A percentile compares a stretch with the other conserved stretches of the same genome.
Evolutionary conservation across 2,888 invertebrate genomes (phyloP).

Genomic region (Caenorhabditis sp.): DNA sequence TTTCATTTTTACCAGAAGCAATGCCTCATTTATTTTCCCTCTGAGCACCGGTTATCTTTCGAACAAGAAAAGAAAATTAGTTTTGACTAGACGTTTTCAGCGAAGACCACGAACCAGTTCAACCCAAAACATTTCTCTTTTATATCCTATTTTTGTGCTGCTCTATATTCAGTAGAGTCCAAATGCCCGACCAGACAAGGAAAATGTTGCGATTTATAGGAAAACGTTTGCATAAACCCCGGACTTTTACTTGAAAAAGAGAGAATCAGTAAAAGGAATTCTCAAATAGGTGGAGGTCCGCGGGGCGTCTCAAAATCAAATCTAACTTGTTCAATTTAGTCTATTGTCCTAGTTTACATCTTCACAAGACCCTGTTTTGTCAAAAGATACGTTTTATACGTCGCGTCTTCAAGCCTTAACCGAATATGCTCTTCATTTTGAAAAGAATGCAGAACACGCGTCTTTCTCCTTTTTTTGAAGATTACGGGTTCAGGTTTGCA

Average conservation of each 20-base stretch:
- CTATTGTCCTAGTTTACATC: conserved; percentile 46
- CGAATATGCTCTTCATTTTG: conserved; percentile 31
- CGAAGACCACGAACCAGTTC: conserved; percentile 1
- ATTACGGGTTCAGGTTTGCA: conserved; percentile 15
- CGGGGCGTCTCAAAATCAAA: conserved; percentile 59
- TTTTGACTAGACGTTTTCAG: background rate
- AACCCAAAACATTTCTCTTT: background rate
- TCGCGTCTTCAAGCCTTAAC: conserved; percentile 14
- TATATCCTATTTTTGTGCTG: background rate
- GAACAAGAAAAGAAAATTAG: background rate
- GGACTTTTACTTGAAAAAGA: background rate
- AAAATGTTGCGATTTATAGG: background rate
- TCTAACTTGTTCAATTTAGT: conserved; percentile 64
- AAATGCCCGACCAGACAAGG: conserved; percentile 3
- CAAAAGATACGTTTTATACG: conserved; percentile 50
- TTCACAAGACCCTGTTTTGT: conserved; percentile 45
- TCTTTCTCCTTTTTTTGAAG: conserved; percentile 11
- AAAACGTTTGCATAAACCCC: conserved; percentile 4
- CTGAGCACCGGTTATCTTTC: conserved; percentile 12
- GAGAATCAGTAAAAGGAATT: conserved; percentile 11
- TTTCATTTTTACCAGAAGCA: background rate
- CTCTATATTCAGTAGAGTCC: conserved; percentile 9
- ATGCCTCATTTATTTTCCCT: conserved; percentile 12
- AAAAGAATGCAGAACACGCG: conserved; percentile 14
- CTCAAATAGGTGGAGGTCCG: conserved; percentile 9